Percentiles rank a stretch among this genome's conserved stretches.
Evolutionary conservation across 2,797 vertebrate species (phyloP).

Genomic region (Craterocephalus amniculus): DNA sequence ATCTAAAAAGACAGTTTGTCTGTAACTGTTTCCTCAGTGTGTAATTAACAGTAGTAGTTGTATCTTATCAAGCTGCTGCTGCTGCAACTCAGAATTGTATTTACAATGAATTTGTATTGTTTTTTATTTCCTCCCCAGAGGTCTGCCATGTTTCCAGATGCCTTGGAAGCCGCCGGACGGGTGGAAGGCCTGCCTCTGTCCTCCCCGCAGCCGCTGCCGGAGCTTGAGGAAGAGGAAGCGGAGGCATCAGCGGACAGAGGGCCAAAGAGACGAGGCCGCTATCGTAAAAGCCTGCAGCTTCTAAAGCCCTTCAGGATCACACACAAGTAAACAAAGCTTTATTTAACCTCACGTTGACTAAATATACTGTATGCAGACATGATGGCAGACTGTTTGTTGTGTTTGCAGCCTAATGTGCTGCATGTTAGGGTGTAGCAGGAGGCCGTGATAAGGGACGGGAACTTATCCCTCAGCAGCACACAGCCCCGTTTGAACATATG

Average conservation of each 20-base stretch:
- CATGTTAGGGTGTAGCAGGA: slow-evolving; percentile 41
- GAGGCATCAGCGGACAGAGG: slow-evolving; percentile 46
- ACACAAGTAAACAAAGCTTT: slow-evolving; percentile 79
- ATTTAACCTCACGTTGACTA: slow-evolving; percentile 15
- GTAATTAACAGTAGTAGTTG: background rate
- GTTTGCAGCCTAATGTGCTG: slow-evolving; percentile 32
- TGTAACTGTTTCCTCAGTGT: background rate
- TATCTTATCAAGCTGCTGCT: slow-evolving; percentile 1
- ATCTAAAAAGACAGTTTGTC: background rate
- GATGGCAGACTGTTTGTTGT: slow-evolving; percentile 16
- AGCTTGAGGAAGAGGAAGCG: slow-evolving; percentile 74
- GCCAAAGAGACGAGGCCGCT: slow-evolving; percentile 76
- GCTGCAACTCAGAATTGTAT: background rate
- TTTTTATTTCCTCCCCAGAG: slow-evolving; percentile 37
- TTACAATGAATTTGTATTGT: background rate
- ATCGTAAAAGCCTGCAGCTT: slow-evolving; percentile 83
- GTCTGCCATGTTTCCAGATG: slow-evolving; percentile 79
- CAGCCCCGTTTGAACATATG: slow-evolving; percentile 55
- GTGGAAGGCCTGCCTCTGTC: slow-evolving; percentile 81
- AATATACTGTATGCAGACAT: slow-evolving; percentile 7
- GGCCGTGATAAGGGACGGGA: slow-evolving; percentile 63
- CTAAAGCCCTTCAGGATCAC: slow-evolving; percentile 87
- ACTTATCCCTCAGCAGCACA: slow-evolving; percentile 68
- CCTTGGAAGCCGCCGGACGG: slow-evolving; percentile 76
- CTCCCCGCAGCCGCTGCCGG: slow-evolving; percentile 61